Evolutionary conservation across 2,888 invertebrate species (phyloP), one percentile per base, ranked within the genome.

Genomic region (Stenurella melanura): DNA sequence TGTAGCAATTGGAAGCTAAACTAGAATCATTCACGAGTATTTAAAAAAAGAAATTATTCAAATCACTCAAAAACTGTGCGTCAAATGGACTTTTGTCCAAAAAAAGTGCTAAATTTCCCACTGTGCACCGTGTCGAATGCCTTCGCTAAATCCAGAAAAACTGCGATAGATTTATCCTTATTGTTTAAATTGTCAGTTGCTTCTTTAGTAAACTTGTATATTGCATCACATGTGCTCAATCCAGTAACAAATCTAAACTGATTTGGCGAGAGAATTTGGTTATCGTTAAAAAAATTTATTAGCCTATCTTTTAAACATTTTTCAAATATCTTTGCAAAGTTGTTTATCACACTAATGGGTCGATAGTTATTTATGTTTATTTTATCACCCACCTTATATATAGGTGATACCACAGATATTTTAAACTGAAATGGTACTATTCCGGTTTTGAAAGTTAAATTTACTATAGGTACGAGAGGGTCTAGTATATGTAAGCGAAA

Each of bases 41-140:
- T n/a, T n/a, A n/a, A n/a, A n/a, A n/a, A n/a, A n/a, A n/a, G n/a
- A n/a, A n/a, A n/a, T n/a, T n/a, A n/a, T n/a, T n/a, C n/a, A n/a
- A n/a, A n/a, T n/a, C n/a, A n/a, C n/a, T n/a, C n/a, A n/a, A n/a
- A n/a, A n/a, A n/a, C n/a, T n/a, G n/a, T n/a, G n/a, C n/a, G n/a
- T n/a, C n/a, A n/a, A n/a, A n/a, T n/a, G n/a, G n/a, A n/a, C n/a
- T n/a, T n/a, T n/a, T n/a, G n/a, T n/a, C n/a, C n/a, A n/a, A n/a
- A n/a, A n/a, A n/a, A n/a, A n/a, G n/a, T n/a, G n/a, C n/a, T n/a
- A n/a, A n/a, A n/a, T n/a, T n/a, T n/a, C n/a, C n/a, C n/a, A n/a
- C n/a, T n/a, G n/a, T n/a, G n/a, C n/a, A n/a, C 71, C 15, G 57
- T 42, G 50, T 73, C 61, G 26, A 76, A 76, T 56, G 75, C 75